These are phyloP conservation scores for Ditula angustiorana DNA, from an alignment of 2,888 invertebrate genomes.

Conservation along the genomic window DNA sequence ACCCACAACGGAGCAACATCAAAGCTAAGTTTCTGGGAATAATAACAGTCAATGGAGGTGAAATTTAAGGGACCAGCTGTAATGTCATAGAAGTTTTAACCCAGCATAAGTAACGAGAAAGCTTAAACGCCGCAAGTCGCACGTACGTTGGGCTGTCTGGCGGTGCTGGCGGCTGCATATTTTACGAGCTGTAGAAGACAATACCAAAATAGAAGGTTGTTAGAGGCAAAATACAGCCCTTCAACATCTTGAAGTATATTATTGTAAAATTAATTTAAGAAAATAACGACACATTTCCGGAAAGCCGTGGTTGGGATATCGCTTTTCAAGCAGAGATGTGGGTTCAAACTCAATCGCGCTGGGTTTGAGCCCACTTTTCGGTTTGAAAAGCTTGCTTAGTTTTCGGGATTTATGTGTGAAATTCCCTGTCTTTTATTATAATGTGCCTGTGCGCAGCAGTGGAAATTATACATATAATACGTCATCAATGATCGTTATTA, in stretches of 20 bases:
- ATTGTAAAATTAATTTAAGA: not conserved
- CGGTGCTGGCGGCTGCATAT: slow-evolving; percentile 38
- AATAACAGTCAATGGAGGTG: slow-evolving; percentile 22
- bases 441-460: too few species aligned
- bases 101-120: slow-evolving; percentile 7
- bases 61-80: slow-evolving; percentile 30
- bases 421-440: too few species aligned
- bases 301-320: too few species aligned
- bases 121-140: slow-evolving; percentile 12
- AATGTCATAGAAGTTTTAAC: slow-evolving; percentile 18
- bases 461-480: too few species aligned
- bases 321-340: too few species aligned
- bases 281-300: not conserved
- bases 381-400: too few species aligned
- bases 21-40: slow-evolving; percentile 22
- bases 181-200: slow-evolving; percentile 46
- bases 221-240: slow-evolving; percentile 19
- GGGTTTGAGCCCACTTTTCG: too few species aligned
- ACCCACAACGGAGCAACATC: slow-evolving; percentile 9
- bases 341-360: too few species aligned
- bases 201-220: slow-evolving; percentile 44
- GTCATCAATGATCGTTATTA: too few species aligned
- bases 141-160: slow-evolving; percentile 13
- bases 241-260: not conserved
- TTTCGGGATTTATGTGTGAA: too few species aligned